These are phyloP conservation scores for Enteromius argenteus DNA, from an alignment of 2,797 vertebrate species.

Conservation along the genomic window DNA sequence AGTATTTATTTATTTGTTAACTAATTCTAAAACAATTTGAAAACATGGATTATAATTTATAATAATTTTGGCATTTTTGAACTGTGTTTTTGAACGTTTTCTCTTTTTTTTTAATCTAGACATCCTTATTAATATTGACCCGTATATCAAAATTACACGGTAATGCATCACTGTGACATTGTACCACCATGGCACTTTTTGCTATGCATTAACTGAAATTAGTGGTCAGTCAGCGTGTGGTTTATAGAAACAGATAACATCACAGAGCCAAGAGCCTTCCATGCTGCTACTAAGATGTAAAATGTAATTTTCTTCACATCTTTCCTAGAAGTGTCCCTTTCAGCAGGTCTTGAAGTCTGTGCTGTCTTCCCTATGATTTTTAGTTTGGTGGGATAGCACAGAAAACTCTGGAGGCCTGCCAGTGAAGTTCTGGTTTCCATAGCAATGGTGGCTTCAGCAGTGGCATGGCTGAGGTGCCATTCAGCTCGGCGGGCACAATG, in stretches of 20 bases:
- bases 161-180: not conserved
- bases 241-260: not conserved
- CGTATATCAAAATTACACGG: not conserved
- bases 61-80: not conserved
- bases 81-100: not conserved
- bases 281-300: not conserved
- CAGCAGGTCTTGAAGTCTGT: too few species aligned
- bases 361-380: slow-evolving; percentile 6
- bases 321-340: not conserved
- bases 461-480: slow-evolving; percentile 65
- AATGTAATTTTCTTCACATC: not conserved
- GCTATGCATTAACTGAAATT: not conserved
- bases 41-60: not conserved
- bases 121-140: not conserved
- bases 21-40: not conserved
- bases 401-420: slow-evolving; percentile 47
- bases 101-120: not conserved
- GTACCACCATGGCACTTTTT: not conserved
- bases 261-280: not conserved
- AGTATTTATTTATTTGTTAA: not conserved
- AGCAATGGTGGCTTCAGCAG: slow-evolving; percentile 61
- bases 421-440: slow-evolving; percentile 60
- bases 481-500: slow-evolving; percentile 52
- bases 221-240: not conserved
- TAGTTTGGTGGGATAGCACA: slow-evolving; percentile 15